phyloP scores from a whole-genome alignment of 2,797 vertebrate genomes.

The Sebastes trivittatus region DNA sequence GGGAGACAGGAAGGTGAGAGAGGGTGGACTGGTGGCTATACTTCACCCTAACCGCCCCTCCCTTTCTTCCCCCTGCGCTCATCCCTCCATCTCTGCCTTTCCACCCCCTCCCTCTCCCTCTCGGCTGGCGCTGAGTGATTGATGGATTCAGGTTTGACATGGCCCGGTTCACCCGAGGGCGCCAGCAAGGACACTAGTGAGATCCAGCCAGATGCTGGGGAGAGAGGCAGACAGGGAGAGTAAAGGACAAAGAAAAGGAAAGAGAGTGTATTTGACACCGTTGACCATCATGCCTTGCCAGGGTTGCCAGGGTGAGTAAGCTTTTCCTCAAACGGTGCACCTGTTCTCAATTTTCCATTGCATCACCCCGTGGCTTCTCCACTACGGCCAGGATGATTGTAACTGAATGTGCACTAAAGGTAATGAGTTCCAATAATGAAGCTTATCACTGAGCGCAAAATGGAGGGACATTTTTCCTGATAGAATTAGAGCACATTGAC shows the following conservation, averaged over 20 bases:
- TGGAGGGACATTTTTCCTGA: neutral
- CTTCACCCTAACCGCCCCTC: conserved; percentile 53
- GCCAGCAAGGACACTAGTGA: conserved; percentile 72
- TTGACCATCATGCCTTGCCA: conserved; percentile 35
- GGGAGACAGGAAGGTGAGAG: conserved; percentile 32
- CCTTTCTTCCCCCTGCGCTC: conserved; percentile 18
- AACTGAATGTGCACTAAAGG: neutral
- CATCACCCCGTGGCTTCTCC: conserved; percentile 21
- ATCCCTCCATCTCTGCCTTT: conserved; percentile 51
- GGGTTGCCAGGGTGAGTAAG: conserved; percentile 33
- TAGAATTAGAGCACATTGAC: neutral
- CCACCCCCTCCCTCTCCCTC: conserved; percentile 32
- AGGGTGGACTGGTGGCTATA: conserved; percentile 54
- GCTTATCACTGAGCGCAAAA: neutral
- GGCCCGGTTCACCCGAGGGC: conserved; percentile 73
- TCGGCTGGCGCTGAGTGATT: conserved; percentile 70
- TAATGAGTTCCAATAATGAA: conserved; percentile 2
- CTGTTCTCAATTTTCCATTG: conserved; percentile 48
- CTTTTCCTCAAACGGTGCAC: conserved; percentile 39
- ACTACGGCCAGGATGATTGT: neutral
- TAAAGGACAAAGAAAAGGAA: conserved; percentile 35
- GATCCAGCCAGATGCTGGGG: conserved; percentile 57
- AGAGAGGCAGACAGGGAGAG: conserved; percentile 42
- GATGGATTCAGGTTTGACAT: conserved; percentile 78
- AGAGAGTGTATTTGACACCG: neutral